A percentile compares a stretch with the other conserved stretches of the same genome.
phyloP scores from a whole-genome alignment of 1,140 invertebrate genomes.

The Vollenhovia emeryi region DNA sequence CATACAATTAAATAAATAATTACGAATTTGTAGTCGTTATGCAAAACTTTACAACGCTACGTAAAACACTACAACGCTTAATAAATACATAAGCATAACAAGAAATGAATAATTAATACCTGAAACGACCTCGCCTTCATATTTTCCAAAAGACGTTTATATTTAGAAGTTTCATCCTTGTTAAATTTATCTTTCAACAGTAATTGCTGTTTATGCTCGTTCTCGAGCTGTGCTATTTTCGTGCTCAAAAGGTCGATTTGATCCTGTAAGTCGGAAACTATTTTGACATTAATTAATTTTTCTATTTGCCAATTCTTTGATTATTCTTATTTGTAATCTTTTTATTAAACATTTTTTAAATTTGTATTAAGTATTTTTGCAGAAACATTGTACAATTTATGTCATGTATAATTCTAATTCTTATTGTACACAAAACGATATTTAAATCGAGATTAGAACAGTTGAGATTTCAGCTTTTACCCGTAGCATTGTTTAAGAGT shows the following conservation, averaged over 20 bases:
- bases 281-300: not conserved
- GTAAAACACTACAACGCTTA: not conserved
- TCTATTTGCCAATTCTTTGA: not conserved
- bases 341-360: not conserved
- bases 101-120: conserved; percentile 10
- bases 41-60: not conserved
- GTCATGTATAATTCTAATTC: not conserved
- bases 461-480: conserved; percentile 27
- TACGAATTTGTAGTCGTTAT: no score
- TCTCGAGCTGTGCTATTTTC: conserved; percentile 34
- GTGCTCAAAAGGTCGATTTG: conserved; percentile 54
- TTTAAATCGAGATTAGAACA: not conserved
- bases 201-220: conserved; percentile 57
- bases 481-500: not conserved
- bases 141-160: conserved; percentile 11
- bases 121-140: not conserved
- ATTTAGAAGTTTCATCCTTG: conserved; percentile 47
- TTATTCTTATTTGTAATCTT: not conserved
- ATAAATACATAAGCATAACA: not conserved
- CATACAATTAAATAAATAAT: no score
- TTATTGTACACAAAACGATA: not conserved
- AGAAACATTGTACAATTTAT: no score
- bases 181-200: conserved; percentile 39
- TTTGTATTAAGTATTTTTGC: not conserved
- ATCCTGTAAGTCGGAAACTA: conserved; percentile 65